Evolutionary conservation across 2,797 vertebrate genomes (phyloP), one percentile per base, ranked within the genome.

Genomic region (Sylvia borin): DNA sequence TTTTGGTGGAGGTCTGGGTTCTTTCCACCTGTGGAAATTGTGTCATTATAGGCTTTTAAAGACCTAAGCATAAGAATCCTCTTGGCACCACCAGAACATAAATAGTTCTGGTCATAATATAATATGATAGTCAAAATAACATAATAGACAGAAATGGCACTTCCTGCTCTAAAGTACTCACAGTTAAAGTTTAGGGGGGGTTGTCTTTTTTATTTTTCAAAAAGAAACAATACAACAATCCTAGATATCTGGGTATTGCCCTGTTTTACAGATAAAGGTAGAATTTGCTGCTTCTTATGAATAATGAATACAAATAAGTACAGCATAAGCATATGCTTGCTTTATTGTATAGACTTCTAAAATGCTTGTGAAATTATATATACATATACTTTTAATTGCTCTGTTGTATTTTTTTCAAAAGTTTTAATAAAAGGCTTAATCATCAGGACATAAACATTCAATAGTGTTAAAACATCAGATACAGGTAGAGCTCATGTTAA

Each of bases 111-210:
- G n/a, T n/a, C n/a, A n/a, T n/a, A n/a, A n/a, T n/a, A n/a, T n/a
- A n/a, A n/a, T n/a, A n/a, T n/a, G n/a, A n/a, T n/a, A n/a, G n/a
- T n/a, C n/a, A n/a, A n/a, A n/a, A n/a, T n/a, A n/a, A n/a, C n/a
- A n/a, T n/a, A n/a, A n/a, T n/a, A n/a, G 64, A 50, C 64, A 85
- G 32, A 88, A 88, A 81, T 47, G 29, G 14, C 26, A 89, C 32
- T 32, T 85, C 20, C 32, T 57, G 11, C 12, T 75, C 43, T 62
- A 5, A 64, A 88, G 50, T 68, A 29, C 12, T 8, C 32, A 64
- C 21, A 38, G 21, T 22, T 72, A n/a, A 48, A 81, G 2, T 36
- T 24, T 54, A 5, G 20, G 6, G 3, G 2, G 0, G 16, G 42
- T 40, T 32, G 32, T 4, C 3, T 24, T 29, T 76, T 70, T 40